These are phyloP conservation scores for Coelinius sp. DNA, from an alignment of 2,888 invertebrate species.

Conservation along the genomic window DNA sequence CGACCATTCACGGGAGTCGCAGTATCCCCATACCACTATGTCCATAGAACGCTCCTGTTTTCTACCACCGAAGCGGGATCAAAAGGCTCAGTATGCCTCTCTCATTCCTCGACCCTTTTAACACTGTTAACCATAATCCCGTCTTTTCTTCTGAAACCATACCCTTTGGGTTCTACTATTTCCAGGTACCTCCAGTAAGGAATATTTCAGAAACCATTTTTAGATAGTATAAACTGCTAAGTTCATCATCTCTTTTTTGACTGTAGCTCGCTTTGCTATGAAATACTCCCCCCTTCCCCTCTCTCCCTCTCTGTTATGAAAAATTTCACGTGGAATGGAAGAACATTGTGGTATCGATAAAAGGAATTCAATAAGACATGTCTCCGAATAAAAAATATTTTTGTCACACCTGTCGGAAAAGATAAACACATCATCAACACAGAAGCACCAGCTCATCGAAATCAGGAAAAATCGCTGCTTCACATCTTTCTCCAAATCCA, in stretches of 20 bases:
- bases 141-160: slow-evolving; percentile 14
- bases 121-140: slow-evolving; percentile 16
- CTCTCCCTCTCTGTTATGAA: neutral
- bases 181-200: neutral
- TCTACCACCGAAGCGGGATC: slow-evolving; percentile 30
- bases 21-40: slow-evolving; percentile 29
- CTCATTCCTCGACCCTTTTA: slow-evolving; percentile 27
- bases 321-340: neutral
- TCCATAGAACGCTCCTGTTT: slow-evolving; percentile 39
- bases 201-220: slow-evolving; percentile 23
- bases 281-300: slow-evolving; percentile 17
- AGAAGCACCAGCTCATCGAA: no score
- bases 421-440: no score
- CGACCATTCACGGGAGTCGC: slow-evolving; percentile 14
- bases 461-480: no score
- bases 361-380: neutral
- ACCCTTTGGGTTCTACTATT: neutral
- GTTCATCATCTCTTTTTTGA: slow-evolving; percentile 9
- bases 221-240: slow-evolving; percentile 3
- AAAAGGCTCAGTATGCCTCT: slow-evolving; percentile 26
- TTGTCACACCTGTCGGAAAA: no score
- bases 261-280: slow-evolving; percentile 20
- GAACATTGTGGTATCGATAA: neutral
- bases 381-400: no score
- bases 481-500: no score